Percentiles rank a stretch among this genome's conserved stretches.
Conservation (phyloP, 2,113 vertebrate genomes). For the Larimichthys crocea region DNA sequence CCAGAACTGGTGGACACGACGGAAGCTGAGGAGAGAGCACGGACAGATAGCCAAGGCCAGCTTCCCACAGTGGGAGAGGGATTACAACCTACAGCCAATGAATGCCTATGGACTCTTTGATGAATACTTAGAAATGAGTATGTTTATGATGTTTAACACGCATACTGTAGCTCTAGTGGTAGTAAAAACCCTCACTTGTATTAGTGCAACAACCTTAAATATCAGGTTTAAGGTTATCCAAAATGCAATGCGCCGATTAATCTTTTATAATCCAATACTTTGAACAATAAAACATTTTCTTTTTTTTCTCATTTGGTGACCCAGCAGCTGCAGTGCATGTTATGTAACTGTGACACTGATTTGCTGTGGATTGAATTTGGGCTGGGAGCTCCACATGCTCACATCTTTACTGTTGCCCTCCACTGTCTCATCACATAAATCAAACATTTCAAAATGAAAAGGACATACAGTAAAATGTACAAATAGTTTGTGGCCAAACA, state of each 20-base stretch:
- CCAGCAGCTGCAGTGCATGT: slow-evolving; percentile 18
- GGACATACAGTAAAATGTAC: not conserved
- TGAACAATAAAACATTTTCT: not conserved
- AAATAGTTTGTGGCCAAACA: not conserved
- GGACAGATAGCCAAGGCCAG: slow-evolving; percentile 84
- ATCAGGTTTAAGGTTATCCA: slow-evolving; percentile 7
- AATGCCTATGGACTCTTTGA: slow-evolving; percentile 96
- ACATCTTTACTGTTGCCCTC: not conserved
- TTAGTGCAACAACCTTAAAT: not conserved
- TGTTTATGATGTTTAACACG: slow-evolving; percentile 38
- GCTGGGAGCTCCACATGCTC: slow-evolving; percentile 6
- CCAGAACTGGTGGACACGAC: slow-evolving; percentile 95
- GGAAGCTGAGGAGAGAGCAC: slow-evolving; percentile 87
- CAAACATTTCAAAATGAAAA: not conserved
- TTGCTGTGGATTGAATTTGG: slow-evolving; percentile 26
- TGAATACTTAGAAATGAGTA: slow-evolving; percentile 99
- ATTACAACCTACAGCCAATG: slow-evolving; percentile 95
- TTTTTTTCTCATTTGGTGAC: slow-evolving; percentile 17
- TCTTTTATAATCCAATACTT: slow-evolving; percentile 24
- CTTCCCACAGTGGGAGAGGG: slow-evolving; percentile 94
- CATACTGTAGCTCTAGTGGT: not conserved
- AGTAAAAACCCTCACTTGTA: not conserved
- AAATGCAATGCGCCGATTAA: slow-evolving; percentile 29
- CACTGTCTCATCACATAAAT: not conserved
- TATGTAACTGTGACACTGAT: slow-evolving; percentile 41